A percentile compares a stretch with the other conserved stretches of the same genome.
These are phyloP conservation scores for Caenorhabditis afra DNA, from an alignment of 2,888 invertebrate genomes.

Conservation along the genomic window DNA sequence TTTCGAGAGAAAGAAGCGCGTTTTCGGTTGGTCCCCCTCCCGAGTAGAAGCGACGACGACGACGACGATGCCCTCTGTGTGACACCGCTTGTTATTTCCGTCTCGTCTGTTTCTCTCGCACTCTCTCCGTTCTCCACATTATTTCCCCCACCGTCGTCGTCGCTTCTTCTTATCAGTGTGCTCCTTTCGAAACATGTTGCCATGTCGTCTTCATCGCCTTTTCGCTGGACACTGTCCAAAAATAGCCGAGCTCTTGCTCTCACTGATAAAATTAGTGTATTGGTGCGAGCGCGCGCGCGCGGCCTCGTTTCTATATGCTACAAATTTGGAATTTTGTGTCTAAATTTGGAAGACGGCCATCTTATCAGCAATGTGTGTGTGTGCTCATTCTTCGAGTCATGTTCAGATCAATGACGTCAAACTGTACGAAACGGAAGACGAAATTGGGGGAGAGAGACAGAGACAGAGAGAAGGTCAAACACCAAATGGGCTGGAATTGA, in stretches of 20 bases:
- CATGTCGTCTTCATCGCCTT: background rate
- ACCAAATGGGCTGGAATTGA: background rate
- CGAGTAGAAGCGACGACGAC: too few relatives aligned
- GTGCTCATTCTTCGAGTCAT: slow-evolving; percentile 3
- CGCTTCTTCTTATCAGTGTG: slow-evolving; percentile 17
- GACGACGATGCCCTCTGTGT: too few relatives aligned
- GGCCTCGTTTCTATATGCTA: slow-evolving; percentile 4
- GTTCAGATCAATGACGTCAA: slow-evolving; percentile 42
- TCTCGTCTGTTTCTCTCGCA: background rate
- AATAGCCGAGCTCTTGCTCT: background rate
- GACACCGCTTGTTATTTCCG: background rate
- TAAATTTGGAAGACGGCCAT: background rate
- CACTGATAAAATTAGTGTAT: slow-evolving; percentile 9
- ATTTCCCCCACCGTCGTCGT: slow-evolving; percentile 6
- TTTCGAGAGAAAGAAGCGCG: too few relatives aligned
- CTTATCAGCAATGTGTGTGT: slow-evolving; percentile 2
- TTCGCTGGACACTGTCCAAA: slow-evolving; percentile 13
- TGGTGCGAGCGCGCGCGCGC: too few relatives aligned
- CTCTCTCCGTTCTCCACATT: background rate
- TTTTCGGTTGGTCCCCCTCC: too few relatives aligned
- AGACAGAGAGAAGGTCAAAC: background rate
- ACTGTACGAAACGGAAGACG: slow-evolving; percentile 1
- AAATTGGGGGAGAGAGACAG: background rate
- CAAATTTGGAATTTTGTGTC: slow-evolving; percentile 9
- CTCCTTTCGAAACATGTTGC: background rate